phyloP scores from a whole-genome alignment of 2,113 vertebrate species.

The Ictidomys tridecemlineatus region DNA sequence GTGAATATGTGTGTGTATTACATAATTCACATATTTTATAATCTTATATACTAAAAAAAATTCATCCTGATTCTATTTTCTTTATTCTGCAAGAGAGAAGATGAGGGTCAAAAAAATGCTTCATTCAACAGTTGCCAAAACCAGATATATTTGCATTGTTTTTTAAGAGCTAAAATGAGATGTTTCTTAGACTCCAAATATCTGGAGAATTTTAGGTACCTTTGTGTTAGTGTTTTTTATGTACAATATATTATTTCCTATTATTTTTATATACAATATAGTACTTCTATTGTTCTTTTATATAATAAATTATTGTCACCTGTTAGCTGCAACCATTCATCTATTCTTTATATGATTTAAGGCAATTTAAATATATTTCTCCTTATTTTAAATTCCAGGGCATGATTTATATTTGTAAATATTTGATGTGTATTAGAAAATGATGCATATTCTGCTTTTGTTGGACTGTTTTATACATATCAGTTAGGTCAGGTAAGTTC shows the following conservation, averaged over 20 bases:
- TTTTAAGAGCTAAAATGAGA: not conserved
- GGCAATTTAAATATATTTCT: not conserved
- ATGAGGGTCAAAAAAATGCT: too few species aligned
- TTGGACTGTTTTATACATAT: not conserved
- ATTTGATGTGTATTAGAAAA: not conserved
- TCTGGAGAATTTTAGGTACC: not conserved
- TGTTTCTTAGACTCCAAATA: not conserved
- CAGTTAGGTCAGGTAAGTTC: not conserved
- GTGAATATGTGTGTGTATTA: not conserved
- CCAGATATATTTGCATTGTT: not conserved
- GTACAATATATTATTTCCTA: not conserved
- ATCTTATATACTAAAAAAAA: not conserved
- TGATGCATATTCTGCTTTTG: not conserved
- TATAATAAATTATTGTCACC: not conserved
- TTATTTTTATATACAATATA: too few species aligned
- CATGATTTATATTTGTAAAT: not conserved
- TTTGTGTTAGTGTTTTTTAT: not conserved
- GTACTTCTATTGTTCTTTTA: not conserved
- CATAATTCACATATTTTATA: not conserved
- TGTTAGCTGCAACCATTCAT: not conserved
- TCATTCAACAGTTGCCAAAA: not conserved
- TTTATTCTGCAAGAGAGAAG: not conserved
- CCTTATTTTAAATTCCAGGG: not conserved
- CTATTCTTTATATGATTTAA: not conserved
- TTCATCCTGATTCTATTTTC: not conserved